phyloP scores from a whole-genome alignment of 2,888 invertebrate species.

The Rhaphigaster nebulosa region DNA sequence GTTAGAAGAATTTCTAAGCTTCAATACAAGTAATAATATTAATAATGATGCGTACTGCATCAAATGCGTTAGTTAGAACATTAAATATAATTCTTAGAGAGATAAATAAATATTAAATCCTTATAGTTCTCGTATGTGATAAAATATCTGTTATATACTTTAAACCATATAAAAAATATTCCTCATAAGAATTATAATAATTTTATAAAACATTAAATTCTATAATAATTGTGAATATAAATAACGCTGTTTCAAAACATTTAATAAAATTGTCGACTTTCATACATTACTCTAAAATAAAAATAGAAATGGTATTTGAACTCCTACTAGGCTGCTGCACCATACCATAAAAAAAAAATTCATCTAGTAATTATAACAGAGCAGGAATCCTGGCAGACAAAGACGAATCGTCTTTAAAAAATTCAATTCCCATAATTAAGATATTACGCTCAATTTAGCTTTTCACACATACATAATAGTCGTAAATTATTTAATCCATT shows the following conservation, averaged over 20 bases:
- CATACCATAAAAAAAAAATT: not conserved
- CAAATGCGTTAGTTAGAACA: too few species aligned
- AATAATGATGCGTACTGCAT: not conserved
- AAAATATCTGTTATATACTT: not conserved
- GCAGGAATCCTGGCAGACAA: not conserved
- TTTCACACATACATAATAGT: not conserved
- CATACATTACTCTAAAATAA: not conserved
- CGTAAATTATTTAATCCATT: not conserved
- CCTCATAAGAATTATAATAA: not conserved
- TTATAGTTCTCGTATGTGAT: not conserved
- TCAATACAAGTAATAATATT: not conserved
- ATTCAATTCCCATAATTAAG: not conserved
- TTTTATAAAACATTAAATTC: not conserved
- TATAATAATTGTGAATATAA: not conserved
- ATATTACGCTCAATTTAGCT: not conserved
- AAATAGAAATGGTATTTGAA: not conserved
- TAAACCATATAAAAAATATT: not conserved
- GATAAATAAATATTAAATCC: not conserved
- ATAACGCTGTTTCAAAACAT: not conserved
- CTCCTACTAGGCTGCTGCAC: not conserved
- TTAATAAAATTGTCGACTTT: not conserved
- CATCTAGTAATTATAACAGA: not conserved
- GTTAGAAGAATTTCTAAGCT: not conserved
- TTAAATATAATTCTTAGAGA: not conserved
- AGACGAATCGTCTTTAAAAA: not conserved